Evolutionary conservation across 2,113 vertebrate species (phyloP).

Genomic region (Pristiophorus japonicus): DNA sequence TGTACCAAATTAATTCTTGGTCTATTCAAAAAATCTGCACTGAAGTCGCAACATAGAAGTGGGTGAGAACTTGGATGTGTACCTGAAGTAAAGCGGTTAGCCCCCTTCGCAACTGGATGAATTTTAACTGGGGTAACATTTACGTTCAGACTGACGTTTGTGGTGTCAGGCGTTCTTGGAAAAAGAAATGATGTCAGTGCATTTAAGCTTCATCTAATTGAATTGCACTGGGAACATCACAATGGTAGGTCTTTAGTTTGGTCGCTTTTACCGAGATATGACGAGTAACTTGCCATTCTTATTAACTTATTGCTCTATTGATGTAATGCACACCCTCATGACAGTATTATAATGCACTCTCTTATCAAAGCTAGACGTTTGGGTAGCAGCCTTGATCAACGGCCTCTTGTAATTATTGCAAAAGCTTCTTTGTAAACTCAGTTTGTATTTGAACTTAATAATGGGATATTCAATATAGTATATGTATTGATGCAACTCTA

Average conservation of each 20-base stretch:
- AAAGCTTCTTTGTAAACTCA: not conserved
- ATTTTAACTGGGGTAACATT: not conserved
- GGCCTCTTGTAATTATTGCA: not conserved
- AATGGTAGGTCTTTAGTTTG: constrained; percentile 12
- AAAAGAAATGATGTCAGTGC: constrained; percentile 6
- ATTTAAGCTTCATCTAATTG: constrained; percentile 23
- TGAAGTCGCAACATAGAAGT: not conserved
- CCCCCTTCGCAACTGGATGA: not conserved
- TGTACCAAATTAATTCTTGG: constrained; percentile 28
- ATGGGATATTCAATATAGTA: not conserved
- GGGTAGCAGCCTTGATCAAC: not conserved
- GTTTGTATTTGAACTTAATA: not conserved
- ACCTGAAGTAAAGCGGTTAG: not conserved
- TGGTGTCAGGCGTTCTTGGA: not conserved
- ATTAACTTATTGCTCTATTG: not conserved
- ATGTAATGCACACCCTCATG: not conserved
- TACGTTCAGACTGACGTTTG: not conserved
- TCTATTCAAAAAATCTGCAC: not conserved
- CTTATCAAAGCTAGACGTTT: not conserved
- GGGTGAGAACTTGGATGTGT: not conserved
- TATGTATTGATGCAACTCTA: not conserved
- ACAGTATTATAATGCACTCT: not conserved
- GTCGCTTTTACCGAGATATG: not conserved
- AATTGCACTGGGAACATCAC: not conserved
- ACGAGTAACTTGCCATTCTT: not conserved